phyloP scores from a whole-genome alignment of 2,888 invertebrate species.

The Leptinotarsa rubiginosa region DNA sequence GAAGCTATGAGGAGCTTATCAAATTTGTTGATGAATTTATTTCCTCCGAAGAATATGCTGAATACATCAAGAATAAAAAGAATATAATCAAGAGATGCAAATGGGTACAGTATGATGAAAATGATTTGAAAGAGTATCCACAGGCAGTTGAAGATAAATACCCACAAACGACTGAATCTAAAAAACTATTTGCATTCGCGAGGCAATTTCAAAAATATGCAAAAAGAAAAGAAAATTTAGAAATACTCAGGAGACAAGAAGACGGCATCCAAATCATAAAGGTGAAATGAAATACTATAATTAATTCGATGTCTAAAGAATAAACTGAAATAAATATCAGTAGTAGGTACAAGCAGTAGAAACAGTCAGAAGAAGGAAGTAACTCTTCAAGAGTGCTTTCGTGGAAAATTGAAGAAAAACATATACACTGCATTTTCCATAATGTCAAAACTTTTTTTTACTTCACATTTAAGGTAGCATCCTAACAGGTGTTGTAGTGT shows the following conservation, averaged over 20 bases:
- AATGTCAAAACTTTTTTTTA: too few species aligned
- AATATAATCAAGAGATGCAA: constrained; percentile 39
- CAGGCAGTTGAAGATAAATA: constrained; percentile 30
- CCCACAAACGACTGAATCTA: constrained; percentile 45
- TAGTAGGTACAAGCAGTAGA: too few species aligned
- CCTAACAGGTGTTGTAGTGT: too few species aligned
- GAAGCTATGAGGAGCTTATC: constrained; percentile 40
- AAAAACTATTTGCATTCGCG: constrained; percentile 48
- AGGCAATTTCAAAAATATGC: constrained; percentile 46
- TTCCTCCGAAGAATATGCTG: constrained; percentile 47
- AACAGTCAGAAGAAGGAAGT: too few species aligned
- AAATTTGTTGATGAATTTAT: constrained; percentile 51
- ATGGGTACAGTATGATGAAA: constrained; percentile 40
- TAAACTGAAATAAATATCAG: too few species aligned
- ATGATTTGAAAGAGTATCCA: constrained; percentile 37
- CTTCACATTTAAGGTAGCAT: too few species aligned
- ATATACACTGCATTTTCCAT: too few species aligned
- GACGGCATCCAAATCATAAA: constrained; percentile 46
- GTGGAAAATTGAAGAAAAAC: too few species aligned
- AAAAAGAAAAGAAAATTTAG: constrained; percentile 31
- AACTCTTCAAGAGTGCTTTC: too few species aligned
- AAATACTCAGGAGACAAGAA: constrained; percentile 42
- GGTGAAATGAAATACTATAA: constrained; percentile 34
- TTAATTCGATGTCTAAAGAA: too few species aligned
- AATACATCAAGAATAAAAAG: constrained; percentile 45